Evolutionary conservation across 2,888 invertebrate species (phyloP).

Genomic region (Drosophila vallismaia): DNA sequence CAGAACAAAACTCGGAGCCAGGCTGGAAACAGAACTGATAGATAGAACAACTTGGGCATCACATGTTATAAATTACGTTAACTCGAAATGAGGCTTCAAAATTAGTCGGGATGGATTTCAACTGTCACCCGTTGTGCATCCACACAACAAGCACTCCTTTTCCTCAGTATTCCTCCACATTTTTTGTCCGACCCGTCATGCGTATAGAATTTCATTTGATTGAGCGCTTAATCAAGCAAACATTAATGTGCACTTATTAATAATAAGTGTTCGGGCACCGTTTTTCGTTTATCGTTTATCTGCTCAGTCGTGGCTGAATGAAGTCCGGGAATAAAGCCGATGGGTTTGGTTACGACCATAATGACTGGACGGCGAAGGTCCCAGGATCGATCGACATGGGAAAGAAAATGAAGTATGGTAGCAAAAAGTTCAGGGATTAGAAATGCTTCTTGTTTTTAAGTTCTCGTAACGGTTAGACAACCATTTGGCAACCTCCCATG

Average conservation of each 20-base stretch:
- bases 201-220: conserved; percentile 78
- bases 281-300: conserved; percentile 55
- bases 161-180: conserved; percentile 16
- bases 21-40: background rate
- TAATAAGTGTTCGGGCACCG: conserved; percentile 63
- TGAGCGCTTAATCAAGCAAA: conserved; percentile 79
- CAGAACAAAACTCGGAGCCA: background rate
- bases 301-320: conserved; percentile 73
- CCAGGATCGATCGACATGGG: conserved; percentile 11
- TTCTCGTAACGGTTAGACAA: background rate
- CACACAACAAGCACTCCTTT: conserved; percentile 25
- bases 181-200: conserved; percentile 61
- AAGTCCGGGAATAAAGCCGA: conserved; percentile 42
- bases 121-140: conserved; percentile 18
- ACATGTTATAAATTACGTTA: conserved; percentile 78
- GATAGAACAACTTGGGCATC: conserved; percentile 33
- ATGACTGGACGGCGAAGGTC: conserved; percentile 22
- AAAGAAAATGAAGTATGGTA: background rate
- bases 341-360: conserved; percentile 27
- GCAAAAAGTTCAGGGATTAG: background rate
- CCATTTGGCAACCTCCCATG: conserved; percentile 22
- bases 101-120: conserved; percentile 45
- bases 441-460: background rate
- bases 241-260: conserved; percentile 76
- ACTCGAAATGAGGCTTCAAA: conserved; percentile 61